Evolutionary conservation across 2,888 invertebrate genomes (phyloP), one percentile per base, ranked within the genome.

Genomic region (Drosophila leonis): DNA sequence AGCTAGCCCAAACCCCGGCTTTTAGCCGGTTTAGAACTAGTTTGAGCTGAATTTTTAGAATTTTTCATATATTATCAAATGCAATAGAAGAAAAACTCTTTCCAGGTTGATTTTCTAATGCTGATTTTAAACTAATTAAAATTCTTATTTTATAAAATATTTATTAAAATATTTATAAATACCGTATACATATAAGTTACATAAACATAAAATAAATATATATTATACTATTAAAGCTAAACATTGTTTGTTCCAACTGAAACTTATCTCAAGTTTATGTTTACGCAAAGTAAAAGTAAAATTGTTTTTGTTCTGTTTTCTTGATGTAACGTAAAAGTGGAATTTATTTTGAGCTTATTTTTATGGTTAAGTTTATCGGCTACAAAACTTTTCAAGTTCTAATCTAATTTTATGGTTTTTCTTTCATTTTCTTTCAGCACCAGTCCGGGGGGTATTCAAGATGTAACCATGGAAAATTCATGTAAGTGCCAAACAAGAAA

Each of bases 401-500:
- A 31, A 49, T 33, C 31, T 13, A 49, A 2, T 20, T 54, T 29
- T 48, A 27, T 41, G 39, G 6, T 15, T 29, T 39, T 48, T 18
- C 29, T 51, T 54, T 27, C 24, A 24, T 54, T 92, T 6, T 75
- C 87, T 94, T 95, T 56, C 94, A 96, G 96, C 90, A 95, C 95
- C 62, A 96, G 95, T 91, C 96, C 96, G 20, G 94, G 95, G 75
- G 95, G 95, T 90, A 93, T 96, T 72, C 95, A 96, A 92, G 96
- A 96, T 93, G 95, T 95, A 92, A 95, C 95, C 52, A 92, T 95
- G 91, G 94, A 94, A 83, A 92, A 91, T 82, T 90, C 93, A 83
- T 92, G 93, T 93, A 84, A 92, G 93, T 90, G 65, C 35, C 4
- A 20, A 42, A 44, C 24, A 18, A 39, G 2, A 5, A 18, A 31